Conservation (phyloP, 2,797 vertebrate species). For the Simalia tracyae region DNA sequence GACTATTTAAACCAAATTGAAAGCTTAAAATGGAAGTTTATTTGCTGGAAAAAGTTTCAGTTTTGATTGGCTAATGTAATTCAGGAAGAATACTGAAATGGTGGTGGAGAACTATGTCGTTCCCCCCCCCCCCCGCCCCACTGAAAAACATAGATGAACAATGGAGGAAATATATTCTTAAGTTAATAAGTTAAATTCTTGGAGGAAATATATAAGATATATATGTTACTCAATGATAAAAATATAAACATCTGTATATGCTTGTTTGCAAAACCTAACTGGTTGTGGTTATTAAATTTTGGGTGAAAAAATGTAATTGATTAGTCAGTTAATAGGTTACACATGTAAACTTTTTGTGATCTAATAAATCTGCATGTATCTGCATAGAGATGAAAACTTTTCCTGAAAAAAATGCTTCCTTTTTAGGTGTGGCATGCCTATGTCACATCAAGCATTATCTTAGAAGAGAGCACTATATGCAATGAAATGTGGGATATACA, state of each 20-base stretch:
- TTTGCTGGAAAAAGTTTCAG: neutral
- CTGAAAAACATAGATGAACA: too few relatives aligned
- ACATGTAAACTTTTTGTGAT: neutral
- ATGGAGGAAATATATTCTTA: neutral
- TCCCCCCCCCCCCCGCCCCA: neutral
- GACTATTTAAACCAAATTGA: constrained; percentile 4
- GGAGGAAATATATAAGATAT: neutral
- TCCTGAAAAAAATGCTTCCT: neutral
- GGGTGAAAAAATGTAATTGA: neutral
- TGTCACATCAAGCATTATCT: neutral
- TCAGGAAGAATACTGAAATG: neutral
- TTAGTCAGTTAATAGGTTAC: neutral
- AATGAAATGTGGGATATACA: too few relatives aligned
- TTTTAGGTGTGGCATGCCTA: neutral
- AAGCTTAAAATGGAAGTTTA: neutral
- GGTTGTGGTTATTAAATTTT: neutral
- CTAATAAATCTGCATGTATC: neutral
- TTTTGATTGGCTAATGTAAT: neutral
- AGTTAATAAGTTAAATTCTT: neutral
- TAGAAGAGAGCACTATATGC: neutral
- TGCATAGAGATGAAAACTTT: neutral
- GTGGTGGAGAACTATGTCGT: neutral
- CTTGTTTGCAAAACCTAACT: neutral
- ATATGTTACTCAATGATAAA: neutral
- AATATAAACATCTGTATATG: neutral